These are phyloP conservation scores for Todiramphus chloris DNA, from an alignment of 2,113 vertebrate genomes.

Conservation along the genomic window DNA sequence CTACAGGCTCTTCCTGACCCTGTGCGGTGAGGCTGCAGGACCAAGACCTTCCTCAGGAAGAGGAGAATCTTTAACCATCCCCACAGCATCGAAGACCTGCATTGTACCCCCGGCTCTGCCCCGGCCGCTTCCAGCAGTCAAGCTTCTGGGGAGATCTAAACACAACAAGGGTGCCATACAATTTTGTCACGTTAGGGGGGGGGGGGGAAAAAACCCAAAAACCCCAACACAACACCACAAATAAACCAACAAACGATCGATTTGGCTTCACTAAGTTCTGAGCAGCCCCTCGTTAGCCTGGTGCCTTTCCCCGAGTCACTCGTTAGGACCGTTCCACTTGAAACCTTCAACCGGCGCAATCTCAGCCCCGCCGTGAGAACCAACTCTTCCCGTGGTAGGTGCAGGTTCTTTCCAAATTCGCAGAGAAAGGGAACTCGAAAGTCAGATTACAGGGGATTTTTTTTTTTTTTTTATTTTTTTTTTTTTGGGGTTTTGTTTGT, in stretches of 20 bases:
- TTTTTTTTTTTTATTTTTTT: background rate
- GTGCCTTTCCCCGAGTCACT: background rate
- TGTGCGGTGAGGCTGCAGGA: background rate
- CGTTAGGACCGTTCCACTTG: background rate
- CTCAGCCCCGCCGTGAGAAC: background rate
- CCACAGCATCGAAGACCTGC: background rate
- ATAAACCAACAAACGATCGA: background rate
- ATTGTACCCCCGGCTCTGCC: slow-evolving; percentile 13
- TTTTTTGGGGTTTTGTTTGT: background rate
- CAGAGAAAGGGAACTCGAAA: background rate
- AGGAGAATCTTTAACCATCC: background rate
- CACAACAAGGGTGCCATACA: background rate
- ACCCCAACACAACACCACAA: background rate
- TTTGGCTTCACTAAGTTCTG: slow-evolving; percentile 34
- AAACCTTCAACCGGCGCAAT: background rate
- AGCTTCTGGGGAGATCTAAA: background rate
- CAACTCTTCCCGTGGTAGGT: slow-evolving; percentile 27
- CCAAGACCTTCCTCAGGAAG: background rate
- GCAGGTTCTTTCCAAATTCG: background rate
- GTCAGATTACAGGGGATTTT: slow-evolving; percentile 20
- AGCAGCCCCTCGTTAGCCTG: slow-evolving; percentile 46
- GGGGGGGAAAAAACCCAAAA: no score
- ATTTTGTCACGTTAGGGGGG: background rate
- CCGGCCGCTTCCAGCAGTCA: background rate
- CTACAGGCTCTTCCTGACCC: background rate